A percentile compares a stretch with the other conserved stretches of the same genome.
Conservation (phyloP, 2,797 vertebrate species). For the Anguilla pacifica region DNA sequence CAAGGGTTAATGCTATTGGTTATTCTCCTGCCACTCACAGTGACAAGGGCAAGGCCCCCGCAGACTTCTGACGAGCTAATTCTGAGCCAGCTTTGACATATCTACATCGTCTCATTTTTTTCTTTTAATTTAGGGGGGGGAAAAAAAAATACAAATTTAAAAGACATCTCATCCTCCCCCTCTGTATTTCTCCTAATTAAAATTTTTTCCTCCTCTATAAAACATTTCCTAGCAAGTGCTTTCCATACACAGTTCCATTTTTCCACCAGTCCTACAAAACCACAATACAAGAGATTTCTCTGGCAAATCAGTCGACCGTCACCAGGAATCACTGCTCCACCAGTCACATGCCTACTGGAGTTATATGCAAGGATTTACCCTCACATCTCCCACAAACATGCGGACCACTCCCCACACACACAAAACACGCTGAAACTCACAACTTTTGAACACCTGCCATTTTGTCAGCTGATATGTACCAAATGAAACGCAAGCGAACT, state of each 20-base stretch:
- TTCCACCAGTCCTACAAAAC: slow-evolving; percentile 64
- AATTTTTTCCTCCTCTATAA: slow-evolving; percentile 29
- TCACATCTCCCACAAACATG: slow-evolving; percentile 61
- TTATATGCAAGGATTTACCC: slow-evolving; percentile 87
- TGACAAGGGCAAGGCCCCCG: neutral
- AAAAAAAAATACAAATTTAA: slow-evolving; percentile 23
- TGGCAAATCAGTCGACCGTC: slow-evolving; percentile 63
- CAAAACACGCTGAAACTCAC: slow-evolving; percentile 64
- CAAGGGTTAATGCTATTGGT: neutral
- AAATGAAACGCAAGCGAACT: slow-evolving; percentile 39
- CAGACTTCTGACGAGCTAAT: too few species aligned
- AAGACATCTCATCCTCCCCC: slow-evolving; percentile 58
- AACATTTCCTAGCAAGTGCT: slow-evolving; percentile 70
- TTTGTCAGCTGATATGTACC: slow-evolving; percentile 66
- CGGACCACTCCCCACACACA: slow-evolving; percentile 54
- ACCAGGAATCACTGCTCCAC: slow-evolving; percentile 61
- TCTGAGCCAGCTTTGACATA: neutral
- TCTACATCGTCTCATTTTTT: slow-evolving; percentile 18
- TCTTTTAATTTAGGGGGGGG: slow-evolving; percentile 12
- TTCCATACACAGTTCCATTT: slow-evolving; percentile 67
- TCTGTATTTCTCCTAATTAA: slow-evolving; percentile 49
- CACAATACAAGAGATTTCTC: slow-evolving; percentile 65
- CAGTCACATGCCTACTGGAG: slow-evolving; percentile 78
- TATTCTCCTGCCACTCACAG: slow-evolving; percentile 29
- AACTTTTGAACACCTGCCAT: slow-evolving; percentile 44